These are phyloP conservation scores for Anthoptus insignis DNA, from an alignment of 2,888 invertebrate species.

Conservation along the genomic window DNA sequence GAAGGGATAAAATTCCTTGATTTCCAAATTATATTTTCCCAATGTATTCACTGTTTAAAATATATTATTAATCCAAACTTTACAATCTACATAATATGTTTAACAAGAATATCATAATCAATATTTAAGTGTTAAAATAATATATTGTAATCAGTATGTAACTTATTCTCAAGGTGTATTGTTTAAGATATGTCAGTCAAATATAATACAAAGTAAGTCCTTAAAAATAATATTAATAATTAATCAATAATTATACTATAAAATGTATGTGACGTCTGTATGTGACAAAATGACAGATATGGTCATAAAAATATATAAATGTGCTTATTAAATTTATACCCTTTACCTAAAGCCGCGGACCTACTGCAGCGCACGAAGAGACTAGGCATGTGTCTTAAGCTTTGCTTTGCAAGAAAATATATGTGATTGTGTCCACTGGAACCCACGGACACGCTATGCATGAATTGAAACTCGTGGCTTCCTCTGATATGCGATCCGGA, in stretches of 20 bases:
- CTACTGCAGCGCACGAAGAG: too few species aligned
- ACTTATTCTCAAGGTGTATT: neutral
- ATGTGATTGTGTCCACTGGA: too few species aligned
- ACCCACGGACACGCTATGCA: too few species aligned
- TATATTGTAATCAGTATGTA: conserved; percentile 20
- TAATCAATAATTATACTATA: conserved; percentile 6
- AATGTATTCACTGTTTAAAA: neutral
- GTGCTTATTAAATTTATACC: too few species aligned
- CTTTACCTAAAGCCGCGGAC: too few species aligned
- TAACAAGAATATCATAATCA: conserved; percentile 26
- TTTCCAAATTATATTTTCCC: neutral
- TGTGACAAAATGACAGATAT: neutral
- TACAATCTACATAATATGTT: neutral
- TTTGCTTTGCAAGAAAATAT: too few species aligned
- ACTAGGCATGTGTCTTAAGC: too few species aligned
- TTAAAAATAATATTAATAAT: conserved; percentile 12
- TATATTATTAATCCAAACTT: conserved; percentile 4
- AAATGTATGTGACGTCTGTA: conserved; percentile 11
- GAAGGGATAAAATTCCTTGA: conserved; percentile 4
- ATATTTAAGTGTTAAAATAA: conserved; percentile 12
- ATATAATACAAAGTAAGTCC: conserved; percentile 16
- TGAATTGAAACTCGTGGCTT: too few species aligned
- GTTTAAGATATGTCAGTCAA: conserved; percentile 16
- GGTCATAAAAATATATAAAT: neutral
- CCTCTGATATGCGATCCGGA: too few species aligned